A percentile compares a stretch with the other conserved stretches of the same genome.
phyloP scores from a whole-genome alignment of 2,888 invertebrate species.

The Ochlodes sylvanus region DNA sequence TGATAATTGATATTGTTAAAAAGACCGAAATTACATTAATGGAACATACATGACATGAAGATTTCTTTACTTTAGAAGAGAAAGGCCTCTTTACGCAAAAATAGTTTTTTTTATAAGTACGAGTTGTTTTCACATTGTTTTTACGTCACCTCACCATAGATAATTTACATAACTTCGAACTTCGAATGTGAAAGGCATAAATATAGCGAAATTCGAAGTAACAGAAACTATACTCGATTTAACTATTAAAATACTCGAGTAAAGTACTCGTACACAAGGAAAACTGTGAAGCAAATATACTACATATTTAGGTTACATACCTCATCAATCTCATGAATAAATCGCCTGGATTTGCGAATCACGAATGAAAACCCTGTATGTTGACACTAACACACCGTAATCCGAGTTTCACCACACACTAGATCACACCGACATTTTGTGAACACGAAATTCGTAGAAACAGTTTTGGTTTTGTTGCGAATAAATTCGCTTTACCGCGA shows the following conservation, averaged over 20 bases:
- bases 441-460: not conserved
- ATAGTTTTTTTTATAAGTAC: too few species aligned
- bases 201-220: not conserved
- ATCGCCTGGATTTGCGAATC: conserved; percentile 5
- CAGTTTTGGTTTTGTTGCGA: conserved; percentile 35
- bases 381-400: conserved; percentile 29
- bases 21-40: too few species aligned
- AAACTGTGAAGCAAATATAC: not conserved
- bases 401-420: conserved; percentile 31
- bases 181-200: not conserved
- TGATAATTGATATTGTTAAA: too few species aligned
- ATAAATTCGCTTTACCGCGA: conserved; percentile 23
- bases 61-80: too few species aligned
- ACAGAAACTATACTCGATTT: not conserved
- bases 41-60: too few species aligned
- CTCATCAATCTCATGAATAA: conserved; percentile 3
- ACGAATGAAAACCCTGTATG: not conserved
- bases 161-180: not conserved
- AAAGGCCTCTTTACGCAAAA: too few species aligned
- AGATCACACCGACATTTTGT: conserved; percentile 4
- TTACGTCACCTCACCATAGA: not conserved
- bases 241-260: not conserved
- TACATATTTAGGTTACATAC: conserved; percentile 8
- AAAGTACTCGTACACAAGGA: not conserved
- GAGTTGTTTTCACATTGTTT: not conserved